A percentile compares a stretch with the other conserved stretches of the same genome.
phyloP scores from a whole-genome alignment of 2,888 invertebrate genomes.

The Diaperis boleti region DNA sequence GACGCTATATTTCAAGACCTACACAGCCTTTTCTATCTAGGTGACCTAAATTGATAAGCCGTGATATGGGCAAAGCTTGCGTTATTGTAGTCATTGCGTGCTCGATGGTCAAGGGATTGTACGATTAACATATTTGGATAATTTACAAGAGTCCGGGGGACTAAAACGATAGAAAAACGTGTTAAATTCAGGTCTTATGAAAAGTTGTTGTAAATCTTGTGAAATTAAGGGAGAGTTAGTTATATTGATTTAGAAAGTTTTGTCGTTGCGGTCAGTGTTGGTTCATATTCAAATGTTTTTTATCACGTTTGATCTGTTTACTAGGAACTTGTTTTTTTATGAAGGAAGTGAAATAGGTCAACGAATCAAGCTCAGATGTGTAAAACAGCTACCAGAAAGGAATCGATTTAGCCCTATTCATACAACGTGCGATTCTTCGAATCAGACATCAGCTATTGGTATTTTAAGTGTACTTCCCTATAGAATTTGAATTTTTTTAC shows the following conservation, averaged over 20 bases:
- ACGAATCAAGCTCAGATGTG: neutral
- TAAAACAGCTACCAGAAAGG: neutral
- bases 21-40: constrained; percentile 38
- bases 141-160: constrained; percentile 14
- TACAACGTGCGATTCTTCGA: neutral
- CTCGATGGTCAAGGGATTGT: constrained; percentile 17
- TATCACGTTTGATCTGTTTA: too few species aligned
- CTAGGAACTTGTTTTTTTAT: too few species aligned
- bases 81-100: constrained; percentile 38
- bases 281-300: too few species aligned
- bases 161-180: neutral
- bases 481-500: too few species aligned
- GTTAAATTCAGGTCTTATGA: too few species aligned
- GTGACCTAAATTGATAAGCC: constrained; percentile 46
- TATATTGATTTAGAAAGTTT: constrained; percentile 30
- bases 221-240: too few species aligned
- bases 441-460: too few species aligned
- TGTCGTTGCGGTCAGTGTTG: constrained; percentile 41
- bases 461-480: too few species aligned
- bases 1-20: constrained; percentile 22
- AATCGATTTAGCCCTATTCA: neutral
- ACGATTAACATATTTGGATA: constrained; percentile 36
- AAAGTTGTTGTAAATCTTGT: too few species aligned
- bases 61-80: constrained; percentile 39
- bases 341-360: neutral